Evolutionary conservation across 2,113 vertebrate genomes (phyloP).

Genomic region (Suncus etruscus): DNA sequence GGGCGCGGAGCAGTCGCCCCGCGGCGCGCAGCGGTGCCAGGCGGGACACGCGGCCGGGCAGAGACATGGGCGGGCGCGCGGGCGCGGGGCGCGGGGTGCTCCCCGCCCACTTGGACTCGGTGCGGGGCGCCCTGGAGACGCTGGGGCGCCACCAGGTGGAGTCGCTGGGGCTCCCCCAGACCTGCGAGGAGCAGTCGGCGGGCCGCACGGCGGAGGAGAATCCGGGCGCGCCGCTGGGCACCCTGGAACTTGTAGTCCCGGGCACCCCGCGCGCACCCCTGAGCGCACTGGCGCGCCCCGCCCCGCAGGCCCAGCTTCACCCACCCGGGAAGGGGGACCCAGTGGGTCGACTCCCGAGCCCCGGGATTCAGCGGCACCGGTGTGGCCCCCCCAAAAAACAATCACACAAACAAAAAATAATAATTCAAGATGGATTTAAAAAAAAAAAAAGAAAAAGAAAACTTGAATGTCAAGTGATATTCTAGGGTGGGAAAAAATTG

Average conservation of each 20-base stretch:
- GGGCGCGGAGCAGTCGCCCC: constrained; percentile 66
- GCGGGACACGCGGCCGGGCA: constrained; percentile 68
- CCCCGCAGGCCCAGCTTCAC: rapidly evolving
- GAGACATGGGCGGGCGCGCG: constrained; percentile 71
- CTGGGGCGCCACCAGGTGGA: neutral
- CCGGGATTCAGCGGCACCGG: too few relatives aligned
- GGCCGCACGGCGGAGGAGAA: constrained; percentile 56
- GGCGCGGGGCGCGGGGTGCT: constrained; percentile 54
- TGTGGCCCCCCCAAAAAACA: too few relatives aligned
- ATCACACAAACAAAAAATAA: too few relatives aligned
- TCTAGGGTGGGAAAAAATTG: too few relatives aligned
- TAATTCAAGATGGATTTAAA: too few relatives aligned
- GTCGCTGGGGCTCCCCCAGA: constrained; percentile 58
- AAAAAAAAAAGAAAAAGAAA: too few relatives aligned
- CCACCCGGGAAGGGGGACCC: too few relatives aligned
- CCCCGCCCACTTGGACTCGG: constrained; percentile 79
- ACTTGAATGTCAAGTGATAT: too few relatives aligned
- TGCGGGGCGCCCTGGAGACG: constrained; percentile 57
- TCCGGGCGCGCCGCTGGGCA: constrained; percentile 77
- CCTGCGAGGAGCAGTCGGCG: constrained; percentile 38
- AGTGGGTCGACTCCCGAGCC: too few relatives aligned
- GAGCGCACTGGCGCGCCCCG: constrained; percentile 44
- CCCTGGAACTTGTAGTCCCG: constrained; percentile 81
- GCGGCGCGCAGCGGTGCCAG: constrained; percentile 75
- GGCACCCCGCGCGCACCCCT: neutral